A percentile compares a stretch with the other conserved stretches of the same genome.
These are phyloP conservation scores for Lithobates pipiens DNA, from an alignment of 2,797 vertebrate species.

Conservation along the genomic window DNA sequence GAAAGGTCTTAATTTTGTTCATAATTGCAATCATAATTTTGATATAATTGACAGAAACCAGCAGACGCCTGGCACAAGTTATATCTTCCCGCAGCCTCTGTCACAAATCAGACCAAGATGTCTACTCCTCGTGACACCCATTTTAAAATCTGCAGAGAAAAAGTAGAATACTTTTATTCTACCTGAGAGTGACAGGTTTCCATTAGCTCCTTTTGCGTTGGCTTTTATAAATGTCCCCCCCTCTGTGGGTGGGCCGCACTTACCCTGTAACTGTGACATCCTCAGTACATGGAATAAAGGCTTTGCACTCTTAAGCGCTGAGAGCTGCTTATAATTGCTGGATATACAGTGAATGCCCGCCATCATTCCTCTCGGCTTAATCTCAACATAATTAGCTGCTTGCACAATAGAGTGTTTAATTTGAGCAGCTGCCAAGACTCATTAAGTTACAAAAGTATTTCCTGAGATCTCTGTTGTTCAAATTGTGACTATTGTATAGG, in stretches of 20 bases:
- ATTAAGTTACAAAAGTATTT: constrained; percentile 76
- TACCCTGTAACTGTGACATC: background rate
- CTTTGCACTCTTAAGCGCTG: constrained; percentile 65
- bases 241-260: background rate
- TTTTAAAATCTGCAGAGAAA: no score
- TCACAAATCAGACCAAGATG: no score
- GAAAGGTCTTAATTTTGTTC: no score
- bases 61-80: no score
- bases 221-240: background rate
- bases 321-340: constrained; percentile 70
- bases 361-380: constrained; percentile 75
- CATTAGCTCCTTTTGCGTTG: background rate
- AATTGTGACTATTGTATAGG: constrained; percentile 66
- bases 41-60: no score
- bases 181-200: no score
- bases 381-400: constrained; percentile 79
- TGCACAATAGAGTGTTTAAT: constrained; percentile 79
- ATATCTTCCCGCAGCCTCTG: no score
- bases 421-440: constrained; percentile 78
- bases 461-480: constrained; percentile 76
- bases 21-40: no score
- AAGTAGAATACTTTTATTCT: no score
- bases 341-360: constrained; percentile 73
- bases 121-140: no score
- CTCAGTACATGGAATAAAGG: constrained; percentile 68